Evolutionary conservation across 2,113 vertebrate species (phyloP), one percentile per base, ranked within the genome.

Genomic region (Myiagra hebetior): DNA sequence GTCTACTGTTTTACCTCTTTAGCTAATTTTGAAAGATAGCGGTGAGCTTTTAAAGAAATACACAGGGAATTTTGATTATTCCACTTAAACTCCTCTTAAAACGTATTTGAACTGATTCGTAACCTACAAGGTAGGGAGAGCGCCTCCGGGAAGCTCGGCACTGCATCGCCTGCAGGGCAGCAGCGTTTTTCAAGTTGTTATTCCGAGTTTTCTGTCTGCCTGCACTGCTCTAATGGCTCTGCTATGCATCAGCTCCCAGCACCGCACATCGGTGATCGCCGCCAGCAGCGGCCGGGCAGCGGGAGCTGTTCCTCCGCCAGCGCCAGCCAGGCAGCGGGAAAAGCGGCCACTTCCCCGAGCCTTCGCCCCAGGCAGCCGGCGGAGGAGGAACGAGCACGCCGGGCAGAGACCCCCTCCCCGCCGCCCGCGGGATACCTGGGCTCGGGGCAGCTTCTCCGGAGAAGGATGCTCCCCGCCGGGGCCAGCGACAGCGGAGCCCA

Each of bases 191-290:
- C 42, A 30, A 76, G 82, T 57, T 46, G 59, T 41, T 73, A 24
- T 22, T 62, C 37, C 33, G 44, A 80, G 72, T 85, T 92, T 55
- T 65, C 55, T 19, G 78, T 50, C 89, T 89, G n/a, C 0, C 63
- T 5, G 87, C 60, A 3, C 81, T 65, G 24, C 91, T 70, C 60
- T 12, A 33, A 63, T 19, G 50, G 53, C 31, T 73, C 5, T 7
- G 70, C 90, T 5, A 89, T 12, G 73, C 87, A 57, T 77, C 73
- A 37, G 47, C 13, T 55, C 17, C 2, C 65, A 56, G 82, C 85
- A 13, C 52, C 49, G 8, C 83, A 49, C 72, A 8, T 15, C 12
- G 27, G 0, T 0, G 35, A 23, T 2, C 0, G 2, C 35, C 1
- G 57, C 74, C 78, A 2, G 73, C 85, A 42, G 85, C 46, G 44